Base-by-base conservation (phyloP, 2,113 vertebrate genomes). In the Aptenodytes forsteri region DNA sequence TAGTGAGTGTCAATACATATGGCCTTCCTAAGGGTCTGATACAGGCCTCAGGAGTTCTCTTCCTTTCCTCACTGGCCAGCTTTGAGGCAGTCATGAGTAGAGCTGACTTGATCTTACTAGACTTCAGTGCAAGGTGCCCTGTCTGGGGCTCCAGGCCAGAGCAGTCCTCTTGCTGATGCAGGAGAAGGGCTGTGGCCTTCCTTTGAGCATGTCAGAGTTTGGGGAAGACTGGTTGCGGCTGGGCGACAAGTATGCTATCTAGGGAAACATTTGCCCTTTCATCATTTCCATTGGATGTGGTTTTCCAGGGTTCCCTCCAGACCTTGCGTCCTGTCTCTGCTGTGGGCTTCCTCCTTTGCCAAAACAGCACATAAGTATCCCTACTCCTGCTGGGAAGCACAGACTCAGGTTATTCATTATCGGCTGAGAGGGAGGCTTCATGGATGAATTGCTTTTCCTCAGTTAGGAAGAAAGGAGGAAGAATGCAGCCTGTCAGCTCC, bases 281-380 rank as follows among this genome's bases (percentile, higher is more conserved):
- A 15, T 38, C 0, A 12, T 86, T 79, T 75, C 11, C 7, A 25
- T 16, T 75, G 16, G 34, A 17, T 71, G 0, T 32, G 10, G 4
- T 62, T 86, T 79, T 93, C 38, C 10, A 56, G 40, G 36, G 6
- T 65, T 79, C 12, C 64, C 10, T 78, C 4, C 15, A 56, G 4
- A 42, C 8, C 15, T 30, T 82, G 13, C 77, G 36, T 77, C 18
- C 7, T n/a, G 7, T 47, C 42, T 50, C 49, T 44, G 32, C 15
- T 65, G 42, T 29, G 65, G 44, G 32, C 44, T 10, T 50, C 15
- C 13, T 52, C 9, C 42, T 47, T 84, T 71, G 49, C 13, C 7
- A 47, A 54, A 71, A 38, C 36, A 50, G 36, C 16, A 61, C 5
- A 13, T 38, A 83, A 69, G 21, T 47, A 14, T 21, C 7, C 17